These are phyloP conservation scores for Trichonephila clavipes DNA, from an alignment of 1,140 invertebrate genomes.

Conservation along the genomic window DNA sequence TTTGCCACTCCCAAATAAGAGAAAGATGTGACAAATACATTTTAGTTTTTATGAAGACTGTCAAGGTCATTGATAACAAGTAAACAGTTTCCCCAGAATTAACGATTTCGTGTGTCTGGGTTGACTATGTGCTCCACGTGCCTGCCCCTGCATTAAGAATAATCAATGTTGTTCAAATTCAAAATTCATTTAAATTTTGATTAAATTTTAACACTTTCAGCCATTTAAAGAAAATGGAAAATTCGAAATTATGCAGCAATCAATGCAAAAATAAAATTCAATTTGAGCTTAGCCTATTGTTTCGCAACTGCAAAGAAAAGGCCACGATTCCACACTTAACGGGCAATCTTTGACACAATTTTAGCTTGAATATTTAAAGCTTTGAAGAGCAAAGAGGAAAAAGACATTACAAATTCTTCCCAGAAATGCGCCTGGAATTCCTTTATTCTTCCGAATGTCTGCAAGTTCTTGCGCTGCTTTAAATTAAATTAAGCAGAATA, in stretches of 20 bases:
- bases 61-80: too few species aligned
- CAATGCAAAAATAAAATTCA: not conserved
- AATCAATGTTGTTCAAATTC: too few species aligned
- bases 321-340: not conserved
- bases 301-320: not conserved
- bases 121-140: too few species aligned
- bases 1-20: too few species aligned
- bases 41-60: too few species aligned
- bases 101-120: too few species aligned
- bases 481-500: constrained; percentile 31
- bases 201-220: too few species aligned
- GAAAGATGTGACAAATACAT: too few species aligned
- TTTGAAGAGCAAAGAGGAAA: not conserved
- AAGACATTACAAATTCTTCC: not conserved
- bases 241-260: not conserved
- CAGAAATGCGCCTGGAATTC: not conserved
- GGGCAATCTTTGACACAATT: not conserved
- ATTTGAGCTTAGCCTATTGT: not conserved
- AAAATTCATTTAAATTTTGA: too few species aligned
- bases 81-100: too few species aligned
- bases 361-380: not conserved
- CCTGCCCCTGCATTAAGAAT: too few species aligned
- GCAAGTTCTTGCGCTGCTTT: not conserved
- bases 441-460: not conserved
- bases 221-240: not conserved